These are phyloP conservation scores for Zele albiditarsus DNA, from an alignment of 2,888 invertebrate genomes.

Conservation along the genomic window DNA sequence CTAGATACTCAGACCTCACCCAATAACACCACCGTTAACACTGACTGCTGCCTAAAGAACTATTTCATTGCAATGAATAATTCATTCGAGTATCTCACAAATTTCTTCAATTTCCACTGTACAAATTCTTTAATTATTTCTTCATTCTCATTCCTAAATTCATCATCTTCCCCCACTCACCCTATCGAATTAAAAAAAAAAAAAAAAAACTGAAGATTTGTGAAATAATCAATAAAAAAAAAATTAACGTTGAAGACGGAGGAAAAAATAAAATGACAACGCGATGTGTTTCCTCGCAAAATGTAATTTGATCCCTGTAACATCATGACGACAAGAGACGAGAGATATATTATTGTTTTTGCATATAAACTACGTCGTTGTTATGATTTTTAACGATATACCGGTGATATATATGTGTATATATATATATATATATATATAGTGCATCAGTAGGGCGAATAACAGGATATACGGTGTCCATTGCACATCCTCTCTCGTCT, in stretches of 20 bases:
- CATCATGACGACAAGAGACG: slow-evolving; percentile 18
- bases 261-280: background rate
- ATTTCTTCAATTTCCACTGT: no score
- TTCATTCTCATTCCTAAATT: no score
- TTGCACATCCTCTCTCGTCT: slow-evolving; percentile 66
- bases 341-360: slow-evolving; percentile 30
- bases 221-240: background rate
- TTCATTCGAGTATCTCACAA: no score
- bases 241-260: no score
- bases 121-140: no score
- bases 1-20: no score
- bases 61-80: no score
- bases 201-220: background rate
- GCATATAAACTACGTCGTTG: slow-evolving; percentile 44
- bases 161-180: no score
- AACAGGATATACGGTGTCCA: slow-evolving; percentile 73
- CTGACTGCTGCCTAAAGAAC: no score
- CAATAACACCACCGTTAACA: no score
- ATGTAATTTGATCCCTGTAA: slow-evolving; percentile 35
- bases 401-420: background rate
- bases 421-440: slow-evolving; percentile 30
- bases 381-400: slow-evolving; percentile 52
- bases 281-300: slow-evolving; percentile 12
- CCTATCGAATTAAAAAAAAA: background rate
- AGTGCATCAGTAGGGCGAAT: slow-evolving; percentile 66